Evolutionary conservation across 2,888 invertebrate genomes (phyloP), one percentile per base, ranked within the genome.

Genomic region (Gryllus longicercus): DNA sequence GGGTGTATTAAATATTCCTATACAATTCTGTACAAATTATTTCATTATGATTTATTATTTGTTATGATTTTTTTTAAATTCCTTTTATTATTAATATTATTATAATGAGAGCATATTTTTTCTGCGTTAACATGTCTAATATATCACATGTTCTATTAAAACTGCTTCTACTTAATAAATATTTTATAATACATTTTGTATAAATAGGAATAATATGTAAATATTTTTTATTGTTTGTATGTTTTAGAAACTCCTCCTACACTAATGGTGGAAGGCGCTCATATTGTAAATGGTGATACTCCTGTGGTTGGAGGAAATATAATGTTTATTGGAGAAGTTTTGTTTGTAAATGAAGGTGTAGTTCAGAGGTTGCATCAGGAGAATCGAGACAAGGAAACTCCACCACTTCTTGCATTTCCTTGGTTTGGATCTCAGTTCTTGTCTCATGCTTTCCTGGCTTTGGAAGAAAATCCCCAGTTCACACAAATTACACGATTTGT

Each of bases 391-490:
- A 91, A 91, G 85, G 92, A 92, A 86, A 91, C 91, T 21, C 91
- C 91, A 21, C 92, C 92, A 18, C 86, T 92, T 74, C 85, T 92
- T 81, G 91, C 91, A 4, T 91, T 91, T 83, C 91, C 91, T 2
- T 91, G 91, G 91, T 91, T 91, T 84, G 90, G 91, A 74, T 91
- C 91, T 18, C 91, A 91, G 84, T 91, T 91, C 84, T 85, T 91
- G 74, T 91, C 91, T 38, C 91, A 91, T 85, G 90, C 91, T 3
- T 91, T 91, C 85, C 85, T 91, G 82, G 90, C 90, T 21, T 86
- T 91, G 78, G 91, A 91, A 85, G 83, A 84, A 63, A 81, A 82
- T 11, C 90, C 91, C 84, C 85, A 90, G 78, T 91, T 89, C 84
- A 88, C 89, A 1, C 90, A 91, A 84, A 89, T 91, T 77, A 91